Percentiles rank a stretch among this genome's conserved stretches.
phyloP scores from a whole-genome alignment of 2,797 vertebrate species.

The Cossypha niveicapilla region DNA sequence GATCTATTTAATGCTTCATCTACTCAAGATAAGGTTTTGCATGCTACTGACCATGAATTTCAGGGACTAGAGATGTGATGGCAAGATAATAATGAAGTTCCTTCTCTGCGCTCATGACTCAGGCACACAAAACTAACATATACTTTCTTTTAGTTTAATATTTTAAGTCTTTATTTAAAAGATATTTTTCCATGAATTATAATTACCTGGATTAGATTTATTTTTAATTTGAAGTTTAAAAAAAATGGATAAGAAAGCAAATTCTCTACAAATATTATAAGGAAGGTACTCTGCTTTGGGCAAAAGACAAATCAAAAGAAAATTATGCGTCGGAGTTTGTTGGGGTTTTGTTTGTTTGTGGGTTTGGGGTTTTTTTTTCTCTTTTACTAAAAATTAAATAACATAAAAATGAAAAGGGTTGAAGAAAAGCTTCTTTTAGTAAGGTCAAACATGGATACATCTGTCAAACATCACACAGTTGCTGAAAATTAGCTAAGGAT shows the following conservation, averaged over 20 bases:
- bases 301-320: neutral
- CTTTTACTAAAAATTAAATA: neutral
- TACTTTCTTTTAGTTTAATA: neutral
- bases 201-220: neutral
- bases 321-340: accelerated
- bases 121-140: neutral
- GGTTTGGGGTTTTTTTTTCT: accelerated
- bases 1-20: neutral
- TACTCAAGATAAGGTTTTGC: neutral
- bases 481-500: neutral
- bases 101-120: neutral
- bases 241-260: neutral
- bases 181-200: neutral
- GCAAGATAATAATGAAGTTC: neutral
- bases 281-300: neutral
- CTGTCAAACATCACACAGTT: neutral
- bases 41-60: neutral
- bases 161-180: neutral
- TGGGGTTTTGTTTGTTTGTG: neutral
- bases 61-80: neutral
- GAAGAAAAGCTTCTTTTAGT: neutral
- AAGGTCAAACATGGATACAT: neutral
- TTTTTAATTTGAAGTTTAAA: neutral
- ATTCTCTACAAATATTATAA: neutral
- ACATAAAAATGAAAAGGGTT: neutral